These are phyloP conservation scores for Centroberyx gerrardi DNA, from an alignment of 2,797 vertebrate species.

Conservation along the genomic window DNA sequence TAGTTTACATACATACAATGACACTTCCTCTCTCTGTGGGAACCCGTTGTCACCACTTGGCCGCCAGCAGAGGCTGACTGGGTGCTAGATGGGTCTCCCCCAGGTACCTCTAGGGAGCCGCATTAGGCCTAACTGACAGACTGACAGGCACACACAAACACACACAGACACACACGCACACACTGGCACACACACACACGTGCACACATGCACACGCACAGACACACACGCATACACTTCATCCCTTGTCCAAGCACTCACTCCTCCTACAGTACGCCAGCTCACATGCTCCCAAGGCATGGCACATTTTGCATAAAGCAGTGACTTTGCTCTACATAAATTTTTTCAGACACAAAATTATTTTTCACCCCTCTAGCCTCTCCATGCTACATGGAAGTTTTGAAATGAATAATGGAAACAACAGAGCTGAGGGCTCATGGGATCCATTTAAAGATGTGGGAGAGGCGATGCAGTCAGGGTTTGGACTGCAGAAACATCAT, in stretches of 20 bases:
- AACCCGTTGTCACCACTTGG: slow-evolving; percentile 86
- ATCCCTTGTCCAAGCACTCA: slow-evolving; percentile 55
- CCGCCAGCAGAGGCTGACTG: slow-evolving; percentile 85
- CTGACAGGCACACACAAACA: slow-evolving; percentile 81
- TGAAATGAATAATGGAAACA: slow-evolving; percentile 89
- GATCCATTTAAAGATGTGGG: slow-evolving; percentile 84
- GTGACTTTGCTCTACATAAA: slow-evolving; percentile 84
- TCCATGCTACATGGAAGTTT: slow-evolving; percentile 83
- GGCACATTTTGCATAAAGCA: slow-evolving; percentile 84
- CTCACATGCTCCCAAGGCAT: slow-evolving; percentile 83
- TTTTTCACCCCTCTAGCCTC: slow-evolving; percentile 85
- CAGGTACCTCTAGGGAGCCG: slow-evolving; percentile 88
- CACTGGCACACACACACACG: slow-evolving; percentile 50
- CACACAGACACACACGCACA: slow-evolving; percentile 42
- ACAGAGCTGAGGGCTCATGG: slow-evolving; percentile 82
- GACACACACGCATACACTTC: slow-evolving; percentile 53
- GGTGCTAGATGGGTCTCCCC: slow-evolving; percentile 85
- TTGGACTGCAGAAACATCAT: slow-evolving; percentile 71
- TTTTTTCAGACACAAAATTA: slow-evolving; percentile 83
- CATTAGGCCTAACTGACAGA: slow-evolving; percentile 88
- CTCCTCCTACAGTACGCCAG: slow-evolving; percentile 76
- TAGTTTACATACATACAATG: slow-evolving; percentile 88
- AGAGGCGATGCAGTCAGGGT: slow-evolving; percentile 78
- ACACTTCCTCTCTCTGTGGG: slow-evolving; percentile 87
- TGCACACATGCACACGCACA: slow-evolving; percentile 47